A percentile compares a stretch with the other conserved stretches of the same genome.
phyloP scores from a whole-genome alignment of 2,113 vertebrate species.

The Paracanthobrama guichenoti region DNA sequence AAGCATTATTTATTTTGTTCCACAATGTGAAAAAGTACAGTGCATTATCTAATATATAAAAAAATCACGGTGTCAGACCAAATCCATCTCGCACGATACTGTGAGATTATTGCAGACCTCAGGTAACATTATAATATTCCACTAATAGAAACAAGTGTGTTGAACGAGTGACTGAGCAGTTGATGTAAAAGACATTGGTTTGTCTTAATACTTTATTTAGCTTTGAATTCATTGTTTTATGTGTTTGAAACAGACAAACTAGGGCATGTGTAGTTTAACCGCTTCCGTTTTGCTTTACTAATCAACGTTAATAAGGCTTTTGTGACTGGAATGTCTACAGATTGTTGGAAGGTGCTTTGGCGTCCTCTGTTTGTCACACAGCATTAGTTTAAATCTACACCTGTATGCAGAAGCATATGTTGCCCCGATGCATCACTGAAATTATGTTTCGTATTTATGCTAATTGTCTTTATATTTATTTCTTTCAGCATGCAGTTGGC shows the following conservation, averaged over 20 bases:
- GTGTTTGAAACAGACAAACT: background rate
- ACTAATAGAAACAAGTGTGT: background rate
- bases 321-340: background rate
- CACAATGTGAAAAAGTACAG: slow-evolving; percentile 33
- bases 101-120: background rate
- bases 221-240: background rate
- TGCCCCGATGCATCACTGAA: background rate
- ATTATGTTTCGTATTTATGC: slow-evolving; percentile 10
- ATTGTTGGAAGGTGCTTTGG: background rate
- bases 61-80: slow-evolving; percentile 11
- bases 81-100: background rate
- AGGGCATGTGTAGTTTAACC: background rate
- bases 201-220: background rate
- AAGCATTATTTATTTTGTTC: slow-evolving; percentile 29
- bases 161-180: background rate
- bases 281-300: background rate
- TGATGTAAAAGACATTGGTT: background rate
- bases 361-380: background rate
- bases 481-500: background rate
- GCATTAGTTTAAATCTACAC: background rate
- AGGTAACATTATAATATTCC: background rate
- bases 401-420: background rate
- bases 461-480: slow-evolving; percentile 12
- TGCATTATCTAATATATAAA: background rate
- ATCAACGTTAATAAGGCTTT: background rate